These are phyloP conservation scores for Stichopus horrens DNA, from an alignment of 53 echinoderm and acorn worm species.

Conservation along the genomic window DNA sequence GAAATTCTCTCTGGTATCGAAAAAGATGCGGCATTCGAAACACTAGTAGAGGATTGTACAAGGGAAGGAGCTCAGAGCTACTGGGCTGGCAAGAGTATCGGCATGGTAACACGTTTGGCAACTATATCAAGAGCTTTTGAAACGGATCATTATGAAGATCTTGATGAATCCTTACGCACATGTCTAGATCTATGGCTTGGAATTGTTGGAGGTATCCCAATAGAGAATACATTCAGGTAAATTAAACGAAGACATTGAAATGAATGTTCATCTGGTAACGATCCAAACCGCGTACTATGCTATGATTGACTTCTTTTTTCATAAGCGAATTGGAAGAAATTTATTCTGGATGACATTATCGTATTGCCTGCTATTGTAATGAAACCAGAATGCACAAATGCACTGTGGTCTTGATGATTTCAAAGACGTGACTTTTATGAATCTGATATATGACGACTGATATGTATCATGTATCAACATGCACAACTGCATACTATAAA, in stretches of 20 bases:
- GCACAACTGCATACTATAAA: too few species aligned
- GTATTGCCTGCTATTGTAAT: too few species aligned
- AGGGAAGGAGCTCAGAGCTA: conserved; percentile 71
- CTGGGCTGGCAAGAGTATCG: conserved; percentile 85
- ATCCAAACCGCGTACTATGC: too few species aligned
- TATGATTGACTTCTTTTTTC: too few species aligned
- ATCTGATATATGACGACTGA: too few species aligned
- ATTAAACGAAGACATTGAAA: neutral
- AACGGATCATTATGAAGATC: conserved; percentile 76
- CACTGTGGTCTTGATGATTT: too few species aligned
- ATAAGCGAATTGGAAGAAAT: too few species aligned
- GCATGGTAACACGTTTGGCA: conserved; percentile 80
- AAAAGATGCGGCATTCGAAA: conserved; percentile 70
- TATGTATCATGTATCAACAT: too few species aligned
- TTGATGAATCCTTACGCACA: conserved; percentile 65
- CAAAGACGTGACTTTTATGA: too few species aligned
- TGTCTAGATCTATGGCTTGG: conserved; percentile 84
- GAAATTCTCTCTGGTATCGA: conserved; percentile 65
- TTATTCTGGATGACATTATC: too few species aligned
- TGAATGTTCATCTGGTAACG: too few species aligned
- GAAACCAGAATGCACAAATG: too few species aligned
- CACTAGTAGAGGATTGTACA: conserved; percentile 70
- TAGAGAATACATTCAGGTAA: conserved; percentile 74
- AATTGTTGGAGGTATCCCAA: conserved; percentile 62
- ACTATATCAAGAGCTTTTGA: conserved; percentile 83